Evolutionary conservation across 1,140 invertebrate species (phyloP), one percentile per base, ranked within the genome.

Genomic region (Drosophila kohkoa): DNA sequence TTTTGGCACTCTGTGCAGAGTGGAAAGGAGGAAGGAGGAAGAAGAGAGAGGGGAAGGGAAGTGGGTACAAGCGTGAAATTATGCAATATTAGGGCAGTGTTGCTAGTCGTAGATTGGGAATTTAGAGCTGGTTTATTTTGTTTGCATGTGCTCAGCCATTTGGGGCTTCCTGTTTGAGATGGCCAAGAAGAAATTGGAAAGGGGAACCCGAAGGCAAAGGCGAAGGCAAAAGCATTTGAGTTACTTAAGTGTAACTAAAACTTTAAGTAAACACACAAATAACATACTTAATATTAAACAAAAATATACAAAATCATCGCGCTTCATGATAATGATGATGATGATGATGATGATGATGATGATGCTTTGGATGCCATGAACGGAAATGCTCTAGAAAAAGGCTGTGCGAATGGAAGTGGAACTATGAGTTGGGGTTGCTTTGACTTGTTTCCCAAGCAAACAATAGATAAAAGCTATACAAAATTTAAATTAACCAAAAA

Each of bases 401-500:
- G 20, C 20, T 13, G 10, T 13, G 46, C 11, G 15, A 38, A n/a
- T 54, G 54, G 51, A 16, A n/a, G 16, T 30, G 58, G 28, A 62
- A 32, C 57, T 71, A 62, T 15, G 62, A 55, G 62, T 46, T 38
- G 57, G 11, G 20, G 62, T 4, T 46, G 60, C 15, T 70, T 38
- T 1, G n/a, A 52, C 13, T 55, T 35, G 65, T 16, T 55, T n/a
- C 60, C 64, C 48, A 66, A 58, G 73, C 86, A 89, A 89, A 89
- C 86, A 89, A 90, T 80, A 86, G 86, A 89, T 90, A 89, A 89
- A 90, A 89, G 83, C 77, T 32, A 65, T 63, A 65, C 76, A 79
- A 85, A 89, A 90, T 90, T 90, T 89, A 89, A 90, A 90, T 89
- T 90, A 89, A 85, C 86, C 82, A 79, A 86, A 90, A 91, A 91